Evolutionary conservation across 2,113 vertebrate genomes (phyloP), one percentile per base, ranked within the genome.

Genomic region (Lontra canadensis): DNA sequence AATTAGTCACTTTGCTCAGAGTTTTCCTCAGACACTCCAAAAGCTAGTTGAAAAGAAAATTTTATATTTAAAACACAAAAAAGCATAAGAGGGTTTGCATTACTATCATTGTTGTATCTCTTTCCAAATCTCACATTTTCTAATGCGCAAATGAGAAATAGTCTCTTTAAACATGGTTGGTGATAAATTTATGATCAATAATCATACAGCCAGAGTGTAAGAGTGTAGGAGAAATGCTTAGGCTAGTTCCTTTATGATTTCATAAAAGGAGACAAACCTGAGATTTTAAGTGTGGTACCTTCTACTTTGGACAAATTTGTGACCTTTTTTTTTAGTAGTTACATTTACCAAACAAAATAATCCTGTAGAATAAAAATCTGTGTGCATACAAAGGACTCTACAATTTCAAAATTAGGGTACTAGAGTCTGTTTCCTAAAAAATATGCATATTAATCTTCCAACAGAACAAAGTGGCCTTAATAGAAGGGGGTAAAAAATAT

Each of bases 11-110:
- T 74, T 98, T 99, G 97, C 99, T 99, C 98, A 99, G 97, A 97
- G 99, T 99, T 98, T 98, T 99, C 98, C 99, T 99, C 98, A 99
- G 98, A 97, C 99, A 99, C 17, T 99, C 99, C 98, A 99, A 98
- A 98, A 99, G 99, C 99, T 99, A 94, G 57, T 79, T 57, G 92
- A 71, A 96, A 94, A 52, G 52, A 97, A 86, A 97, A 89, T 83
- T 59, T 96, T 55, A 87, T 29, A 55, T 36, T 95, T 87, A 73
- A 95, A 96, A 79, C 47, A 88, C 23, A 76, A 1, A 67, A n/a
- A 83, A 73, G 25, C 44, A 1, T 44, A 74, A 96, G 9, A 92
- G 26, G 26, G 39, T 39, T 55, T 83, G 18, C 20, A 65, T 67
- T 90, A 93, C 3, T 71, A 79, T 88, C 29, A 87, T n/a, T 74